Evolutionary conservation across 2,888 invertebrate species (phyloP).

Genomic region (Troides helena): DNA sequence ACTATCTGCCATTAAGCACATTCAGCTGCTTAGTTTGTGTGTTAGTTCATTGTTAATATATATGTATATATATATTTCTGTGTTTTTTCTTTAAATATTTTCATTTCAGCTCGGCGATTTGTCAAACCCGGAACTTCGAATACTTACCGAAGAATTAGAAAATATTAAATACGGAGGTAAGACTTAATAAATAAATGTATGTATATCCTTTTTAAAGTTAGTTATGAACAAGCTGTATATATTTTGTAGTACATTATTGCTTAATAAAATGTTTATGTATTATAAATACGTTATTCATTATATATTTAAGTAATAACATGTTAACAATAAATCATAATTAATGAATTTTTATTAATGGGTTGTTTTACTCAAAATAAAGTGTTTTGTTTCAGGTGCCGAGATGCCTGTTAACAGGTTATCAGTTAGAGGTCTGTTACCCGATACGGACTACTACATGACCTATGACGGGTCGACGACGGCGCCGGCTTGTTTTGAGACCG

Average conservation of each 20-base stretch:
- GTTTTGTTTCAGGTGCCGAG: conserved; percentile 84
- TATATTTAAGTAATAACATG: background rate
- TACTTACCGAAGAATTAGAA: conserved; percentile 94
- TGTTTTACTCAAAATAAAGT: background rate
- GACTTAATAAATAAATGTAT: conserved; percentile 40
- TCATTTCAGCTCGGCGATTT: conserved; percentile 92
- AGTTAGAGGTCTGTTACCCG: conserved; percentile 92
- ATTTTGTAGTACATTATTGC: too few species aligned
- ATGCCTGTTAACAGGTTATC: conserved; percentile 92
- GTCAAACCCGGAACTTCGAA: conserved; percentile 94
- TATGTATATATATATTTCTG: background rate
- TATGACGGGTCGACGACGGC: conserved; percentile 98
- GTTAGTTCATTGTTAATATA: background rate
- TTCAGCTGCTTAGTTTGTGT: background rate
- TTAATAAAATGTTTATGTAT: too few species aligned
- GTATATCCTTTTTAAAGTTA: background rate
- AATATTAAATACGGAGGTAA: conserved; percentile 95
- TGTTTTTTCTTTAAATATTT: conserved; percentile 3
- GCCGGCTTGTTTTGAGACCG: conserved; percentile 98
- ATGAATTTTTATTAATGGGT: background rate
- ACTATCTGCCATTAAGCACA: conserved; percentile 1
- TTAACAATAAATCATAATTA: background rate
- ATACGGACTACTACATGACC: conserved; percentile 98
- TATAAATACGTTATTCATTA: background rate
- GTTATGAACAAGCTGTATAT: too few species aligned